Percentiles rank a stretch among this genome's conserved stretches.
Conservation (phyloP, 2,888 invertebrate genomes). For the Himalopsyche tibetana region DNA sequence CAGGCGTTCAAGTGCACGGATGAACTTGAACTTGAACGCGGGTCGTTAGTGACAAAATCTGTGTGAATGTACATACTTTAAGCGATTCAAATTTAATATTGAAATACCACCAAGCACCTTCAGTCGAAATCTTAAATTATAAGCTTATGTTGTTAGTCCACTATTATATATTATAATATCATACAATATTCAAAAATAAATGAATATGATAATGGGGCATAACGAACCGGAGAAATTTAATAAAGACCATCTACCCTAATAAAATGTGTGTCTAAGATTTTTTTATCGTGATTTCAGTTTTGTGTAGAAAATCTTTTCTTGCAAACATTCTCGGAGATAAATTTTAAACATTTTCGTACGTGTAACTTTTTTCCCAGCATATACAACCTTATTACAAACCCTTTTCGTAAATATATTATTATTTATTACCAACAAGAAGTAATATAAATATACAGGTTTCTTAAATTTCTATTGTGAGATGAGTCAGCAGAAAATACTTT, state of each 20-base stretch:
- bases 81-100: too few species aligned
- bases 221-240: background rate
- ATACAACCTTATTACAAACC: background rate
- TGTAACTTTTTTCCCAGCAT: background rate
- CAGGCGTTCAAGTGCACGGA: too few species aligned
- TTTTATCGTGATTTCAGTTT: background rate
- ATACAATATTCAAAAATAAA: too few species aligned
- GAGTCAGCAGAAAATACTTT: constrained; percentile 1
- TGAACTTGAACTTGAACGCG: too few species aligned
- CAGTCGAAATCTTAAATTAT: too few species aligned
- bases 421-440: background rate
- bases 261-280: background rate
- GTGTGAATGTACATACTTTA: too few species aligned
- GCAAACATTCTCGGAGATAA: background rate
- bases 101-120: too few species aligned
- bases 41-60: too few species aligned
- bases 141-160: too few species aligned
- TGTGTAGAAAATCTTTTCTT: background rate
- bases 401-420: background rate
- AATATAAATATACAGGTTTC: too few species aligned
- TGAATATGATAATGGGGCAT: too few species aligned
- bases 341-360: background rate
- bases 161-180: too few species aligned
- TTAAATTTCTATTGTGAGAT: background rate
- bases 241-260: background rate